Conservation (phyloP, 2,797 vertebrate genomes). For the Gymnoscopelus braueri region DNA sequence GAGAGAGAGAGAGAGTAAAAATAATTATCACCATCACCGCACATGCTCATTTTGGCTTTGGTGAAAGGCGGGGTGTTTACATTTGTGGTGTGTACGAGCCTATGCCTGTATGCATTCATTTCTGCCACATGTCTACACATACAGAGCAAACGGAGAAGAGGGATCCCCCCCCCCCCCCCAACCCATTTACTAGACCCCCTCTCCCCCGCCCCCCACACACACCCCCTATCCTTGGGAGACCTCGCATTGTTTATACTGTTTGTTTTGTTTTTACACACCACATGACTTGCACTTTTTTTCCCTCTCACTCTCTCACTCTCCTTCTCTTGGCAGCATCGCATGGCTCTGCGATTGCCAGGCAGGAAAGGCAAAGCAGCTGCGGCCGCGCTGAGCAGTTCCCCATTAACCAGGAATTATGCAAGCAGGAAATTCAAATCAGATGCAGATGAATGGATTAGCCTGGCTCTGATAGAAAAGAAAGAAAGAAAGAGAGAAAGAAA, state of each 20-base stretch:
- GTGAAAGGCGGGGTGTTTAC: slow-evolving; percentile 49
- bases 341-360: slow-evolving; percentile 51
- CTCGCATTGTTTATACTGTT: slow-evolving; percentile 72
- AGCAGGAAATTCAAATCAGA: slow-evolving; percentile 80
- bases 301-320: slow-evolving; percentile 17
- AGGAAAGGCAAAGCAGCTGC: slow-evolving; percentile 73
- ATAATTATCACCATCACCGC: slow-evolving; percentile 41
- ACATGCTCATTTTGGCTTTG: slow-evolving; percentile 61
- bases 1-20: neutral
- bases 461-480: slow-evolving; percentile 44
- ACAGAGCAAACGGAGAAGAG: too few species aligned
- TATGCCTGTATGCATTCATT: too few species aligned
- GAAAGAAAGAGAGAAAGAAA: slow-evolving; percentile 10
- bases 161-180: slow-evolving; percentile 47
- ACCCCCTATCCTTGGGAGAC: slow-evolving; percentile 50
- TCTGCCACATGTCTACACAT: too few species aligned
- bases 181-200: neutral
- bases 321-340: neutral
- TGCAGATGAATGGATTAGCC: slow-evolving; percentile 73
- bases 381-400: slow-evolving; percentile 58
- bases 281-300: slow-evolving; percentile 75
- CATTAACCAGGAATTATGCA: slow-evolving; percentile 76
- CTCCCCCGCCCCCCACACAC: neutral
- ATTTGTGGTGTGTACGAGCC: slow-evolving; percentile 4
- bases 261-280: slow-evolving; percentile 55